Evolutionary conservation across 2,888 invertebrate species (phyloP).

Genomic region (Lycocerus yunnanus): DNA sequence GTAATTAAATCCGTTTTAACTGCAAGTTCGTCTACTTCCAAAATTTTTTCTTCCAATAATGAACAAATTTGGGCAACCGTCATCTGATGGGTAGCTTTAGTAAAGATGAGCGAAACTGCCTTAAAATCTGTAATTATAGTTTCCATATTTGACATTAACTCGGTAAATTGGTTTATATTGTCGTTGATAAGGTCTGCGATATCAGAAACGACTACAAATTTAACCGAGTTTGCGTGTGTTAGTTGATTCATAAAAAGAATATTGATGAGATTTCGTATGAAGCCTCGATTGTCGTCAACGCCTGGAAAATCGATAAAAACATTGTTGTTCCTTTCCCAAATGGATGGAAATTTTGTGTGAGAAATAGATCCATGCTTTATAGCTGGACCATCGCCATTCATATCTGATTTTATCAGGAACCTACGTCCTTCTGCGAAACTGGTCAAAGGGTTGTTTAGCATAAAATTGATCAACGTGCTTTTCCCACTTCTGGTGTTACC

Average conservation of each 20-base stretch:
- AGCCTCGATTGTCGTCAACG: constrained; percentile 17
- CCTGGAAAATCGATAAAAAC: constrained; percentile 12
- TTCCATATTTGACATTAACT: constrained; percentile 6
- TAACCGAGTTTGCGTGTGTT: neutral
- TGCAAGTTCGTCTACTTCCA: neutral
- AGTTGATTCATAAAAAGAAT: constrained; percentile 15
- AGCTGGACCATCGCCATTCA: neutral
- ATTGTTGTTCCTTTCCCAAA: neutral
- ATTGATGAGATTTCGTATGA: constrained; percentile 5
- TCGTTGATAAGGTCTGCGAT: constrained; percentile 14
- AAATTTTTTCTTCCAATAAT: constrained; percentile 6
- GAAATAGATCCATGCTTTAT: constrained; percentile 14
- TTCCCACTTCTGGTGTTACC: constrained; percentile 19
- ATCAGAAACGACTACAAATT: constrained; percentile 12
- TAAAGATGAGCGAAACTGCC: constrained; percentile 14
- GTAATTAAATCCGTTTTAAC: constrained; percentile 11
- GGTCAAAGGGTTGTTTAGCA: constrained; percentile 2
- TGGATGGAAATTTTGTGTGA: constrained; percentile 5
- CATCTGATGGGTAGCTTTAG: constrained; percentile 9
- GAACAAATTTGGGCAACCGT: neutral
- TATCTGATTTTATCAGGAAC: neutral
- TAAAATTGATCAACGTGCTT: constrained; percentile 13
- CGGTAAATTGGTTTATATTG: constrained; percentile 6
- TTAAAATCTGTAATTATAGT: neutral
- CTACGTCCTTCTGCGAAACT: neutral